These are phyloP conservation scores for Procambarus clarkii DNA, from an alignment of 1,140 invertebrate species.

Conservation along the genomic window DNA sequence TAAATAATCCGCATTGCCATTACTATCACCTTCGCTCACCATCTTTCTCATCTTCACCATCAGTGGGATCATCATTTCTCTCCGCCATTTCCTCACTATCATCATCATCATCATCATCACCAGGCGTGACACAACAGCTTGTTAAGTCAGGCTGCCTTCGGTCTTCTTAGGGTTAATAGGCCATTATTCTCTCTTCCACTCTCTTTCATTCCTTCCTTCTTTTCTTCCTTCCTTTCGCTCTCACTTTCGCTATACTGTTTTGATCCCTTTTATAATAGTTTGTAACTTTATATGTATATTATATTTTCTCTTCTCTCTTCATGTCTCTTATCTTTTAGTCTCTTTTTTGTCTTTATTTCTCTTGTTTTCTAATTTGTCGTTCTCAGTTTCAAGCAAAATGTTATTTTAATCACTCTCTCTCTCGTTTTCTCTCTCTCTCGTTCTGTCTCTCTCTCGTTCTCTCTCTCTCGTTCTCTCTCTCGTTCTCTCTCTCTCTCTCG, in stretches of 20 bases:
- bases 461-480: no score
- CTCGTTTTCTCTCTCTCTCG: no score
- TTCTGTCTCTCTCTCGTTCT: no score
- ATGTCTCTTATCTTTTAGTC: no score
- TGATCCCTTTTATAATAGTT: neutral
- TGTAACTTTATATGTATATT: no score
- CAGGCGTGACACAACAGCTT: neutral
- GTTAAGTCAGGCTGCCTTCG: constrained; percentile 6
- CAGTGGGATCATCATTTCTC: neutral
- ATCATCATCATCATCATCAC: neutral
- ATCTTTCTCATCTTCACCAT: neutral
- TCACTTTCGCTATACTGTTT: neutral
- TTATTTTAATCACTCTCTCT: no score
- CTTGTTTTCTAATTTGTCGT: no score
- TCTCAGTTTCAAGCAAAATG: no score
- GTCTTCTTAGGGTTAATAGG: neutral
- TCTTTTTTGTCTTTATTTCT: no score
- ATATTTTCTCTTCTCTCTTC: no score
- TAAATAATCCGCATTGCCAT: neutral
- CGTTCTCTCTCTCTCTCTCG: no score
- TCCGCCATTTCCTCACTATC: neutral
- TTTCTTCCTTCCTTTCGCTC: neutral
- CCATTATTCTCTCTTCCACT: neutral
- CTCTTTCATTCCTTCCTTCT: neutral
- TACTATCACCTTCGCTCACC: neutral